These are phyloP conservation scores for Lamproptera curius DNA, from an alignment of 2,888 invertebrate genomes.

Conservation along the genomic window DNA sequence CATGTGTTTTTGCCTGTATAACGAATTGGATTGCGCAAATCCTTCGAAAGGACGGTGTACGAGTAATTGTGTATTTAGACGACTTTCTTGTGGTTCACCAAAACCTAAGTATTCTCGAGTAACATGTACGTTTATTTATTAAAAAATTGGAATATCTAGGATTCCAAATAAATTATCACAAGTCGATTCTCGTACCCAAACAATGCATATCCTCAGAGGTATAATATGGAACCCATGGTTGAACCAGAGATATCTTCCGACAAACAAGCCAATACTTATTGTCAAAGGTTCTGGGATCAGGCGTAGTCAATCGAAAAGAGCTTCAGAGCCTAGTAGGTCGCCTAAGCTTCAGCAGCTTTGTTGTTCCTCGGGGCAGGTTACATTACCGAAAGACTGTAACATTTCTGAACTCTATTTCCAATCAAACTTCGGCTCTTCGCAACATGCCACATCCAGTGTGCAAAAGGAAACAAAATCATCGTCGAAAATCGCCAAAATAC, in stretches of 20 bases:
- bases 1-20: conserved; percentile 22
- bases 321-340: neutral
- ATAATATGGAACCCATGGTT: neutral
- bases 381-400: no score
- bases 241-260: neutral
- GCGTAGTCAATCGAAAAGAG: neutral
- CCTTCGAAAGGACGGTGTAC: conserved; percentile 19
- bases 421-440: no score
- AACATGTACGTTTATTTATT: conserved; percentile 7
- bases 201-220: neutral
- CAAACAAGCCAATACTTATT: neutral
- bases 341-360: neutral
- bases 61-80: conserved; percentile 27
- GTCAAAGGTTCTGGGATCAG: neutral
- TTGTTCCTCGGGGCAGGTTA: no score
- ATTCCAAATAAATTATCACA: neutral
- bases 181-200: neutral
- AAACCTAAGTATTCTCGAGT: neutral
- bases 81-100: conserved; percentile 26
- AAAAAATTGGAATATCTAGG: neutral
- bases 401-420: no score
- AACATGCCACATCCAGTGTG: no score
- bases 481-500: no score
- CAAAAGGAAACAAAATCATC: no score
- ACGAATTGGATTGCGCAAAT: conserved; percentile 27